These are phyloP conservation scores for Lophius piscatorius DNA, from an alignment of 2,113 vertebrate genomes.

Conservation along the genomic window DNA sequence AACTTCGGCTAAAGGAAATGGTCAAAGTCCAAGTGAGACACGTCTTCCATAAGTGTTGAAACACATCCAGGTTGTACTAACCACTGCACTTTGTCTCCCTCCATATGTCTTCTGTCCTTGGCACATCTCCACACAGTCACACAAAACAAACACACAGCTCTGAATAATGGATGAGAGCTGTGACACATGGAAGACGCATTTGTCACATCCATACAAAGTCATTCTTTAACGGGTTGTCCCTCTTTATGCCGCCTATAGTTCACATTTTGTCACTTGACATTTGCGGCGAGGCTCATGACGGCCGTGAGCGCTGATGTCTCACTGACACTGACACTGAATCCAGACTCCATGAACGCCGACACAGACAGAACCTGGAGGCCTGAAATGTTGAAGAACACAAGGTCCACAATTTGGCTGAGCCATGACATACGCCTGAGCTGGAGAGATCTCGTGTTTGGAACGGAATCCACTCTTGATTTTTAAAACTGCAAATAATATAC, in stretches of 20 bases:
- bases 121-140: slow-evolving; percentile 30
- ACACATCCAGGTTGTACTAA: slow-evolving; percentile 55
- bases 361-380: slow-evolving; percentile 50
- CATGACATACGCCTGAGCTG: slow-evolving; percentile 5
- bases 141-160: slow-evolving; percentile 36
- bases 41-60: slow-evolving; percentile 49
- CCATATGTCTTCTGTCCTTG: slow-evolving; percentile 41
- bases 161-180: slow-evolving; percentile 75
- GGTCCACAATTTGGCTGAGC: slow-evolving; percentile 18
- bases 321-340: slow-evolving; percentile 54
- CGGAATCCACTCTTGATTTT: too few relatives aligned
- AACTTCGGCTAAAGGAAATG: slow-evolving; percentile 40
- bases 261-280: slow-evolving; percentile 76
- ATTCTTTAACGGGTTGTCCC: slow-evolving; percentile 63
- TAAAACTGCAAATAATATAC: not conserved
- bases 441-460: not conserved
- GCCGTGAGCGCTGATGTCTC: slow-evolving; percentile 63
- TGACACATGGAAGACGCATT: slow-evolving; percentile 72
- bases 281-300: slow-evolving; percentile 60
- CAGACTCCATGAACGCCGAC: slow-evolving; percentile 45
- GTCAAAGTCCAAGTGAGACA: slow-evolving; percentile 48
- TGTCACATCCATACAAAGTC: slow-evolving; percentile 71
- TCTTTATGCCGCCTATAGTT: slow-evolving; percentile 65
- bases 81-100: slow-evolving; percentile 46
- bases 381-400: slow-evolving; percentile 21